These are phyloP conservation scores for Polydrusus tereticollis DNA, from an alignment of 2,888 invertebrate species.

Conservation along the genomic window DNA sequence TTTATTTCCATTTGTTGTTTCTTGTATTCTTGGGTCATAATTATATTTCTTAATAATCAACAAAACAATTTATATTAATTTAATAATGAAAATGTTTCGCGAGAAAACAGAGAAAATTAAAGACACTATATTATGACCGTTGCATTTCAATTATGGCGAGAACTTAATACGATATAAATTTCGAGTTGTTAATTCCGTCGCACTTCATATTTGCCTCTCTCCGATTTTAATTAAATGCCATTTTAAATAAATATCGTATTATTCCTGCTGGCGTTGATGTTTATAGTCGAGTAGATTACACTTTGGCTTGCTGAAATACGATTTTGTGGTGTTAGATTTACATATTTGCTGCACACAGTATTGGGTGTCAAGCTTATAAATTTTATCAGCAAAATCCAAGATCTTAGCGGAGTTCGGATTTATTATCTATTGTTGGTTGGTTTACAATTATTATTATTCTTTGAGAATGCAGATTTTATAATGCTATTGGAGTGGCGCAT, in stretches of 20 bases:
- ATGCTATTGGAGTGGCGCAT: no score
- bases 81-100: conserved; percentile 42
- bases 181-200: conserved; percentile 44
- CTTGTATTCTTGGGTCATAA: no score
- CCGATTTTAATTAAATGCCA: conserved; percentile 50
- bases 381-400: neutral
- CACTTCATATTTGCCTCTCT: conserved; percentile 17
- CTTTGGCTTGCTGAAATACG: neutral
- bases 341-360: neutral
- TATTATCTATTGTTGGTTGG: neutral
- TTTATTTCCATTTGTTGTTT: no score
- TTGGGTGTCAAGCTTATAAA: neutral
- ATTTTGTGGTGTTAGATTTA: neutral
- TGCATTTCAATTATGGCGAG: conserved; percentile 41
- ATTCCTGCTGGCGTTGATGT: neutral
- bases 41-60: conserved; percentile 29
- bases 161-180: conserved; percentile 41
- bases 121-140: conserved; percentile 47
- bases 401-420: neutral
- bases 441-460: neutral
- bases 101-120: conserved; percentile 41
- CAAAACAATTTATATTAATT: conserved; percentile 37
- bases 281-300: conserved; percentile 2
- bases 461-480: no score
- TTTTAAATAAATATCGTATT: conserved; percentile 21